phyloP scores from a whole-genome alignment of 2,113 vertebrate genomes.

The Alouatta palliata region DNA sequence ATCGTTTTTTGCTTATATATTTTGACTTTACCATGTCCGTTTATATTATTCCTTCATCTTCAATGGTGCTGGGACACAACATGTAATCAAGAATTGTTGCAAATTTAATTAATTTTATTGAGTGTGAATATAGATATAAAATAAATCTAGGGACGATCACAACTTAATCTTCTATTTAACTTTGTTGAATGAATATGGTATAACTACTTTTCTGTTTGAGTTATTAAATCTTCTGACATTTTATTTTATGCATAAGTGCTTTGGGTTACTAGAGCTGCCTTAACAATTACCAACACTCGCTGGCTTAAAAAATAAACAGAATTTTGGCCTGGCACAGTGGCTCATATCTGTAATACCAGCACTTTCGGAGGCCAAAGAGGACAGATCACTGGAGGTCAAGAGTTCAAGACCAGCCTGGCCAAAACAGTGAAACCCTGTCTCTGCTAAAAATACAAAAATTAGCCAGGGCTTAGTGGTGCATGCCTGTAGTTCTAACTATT shows the following conservation, averaged over 20 bases:
- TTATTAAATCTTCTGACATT: constrained; percentile 1
- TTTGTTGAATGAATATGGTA: not conserved
- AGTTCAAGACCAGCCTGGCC: too few relatives aligned
- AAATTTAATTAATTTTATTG: constrained; percentile 44
- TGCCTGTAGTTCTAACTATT: too few relatives aligned
- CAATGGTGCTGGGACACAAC: not conserved
- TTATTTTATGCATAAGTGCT: not conserved
- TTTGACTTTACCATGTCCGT: not conserved
- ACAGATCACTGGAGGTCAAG: too few relatives aligned
- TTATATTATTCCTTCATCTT: not conserved
- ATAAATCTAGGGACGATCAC: constrained; percentile 7
- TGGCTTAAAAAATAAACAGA: not conserved
- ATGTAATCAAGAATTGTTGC: not conserved
- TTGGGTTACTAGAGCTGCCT: not conserved
- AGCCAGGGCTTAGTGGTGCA: too few relatives aligned
- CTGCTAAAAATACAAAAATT: too few relatives aligned
- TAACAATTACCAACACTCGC: not conserved
- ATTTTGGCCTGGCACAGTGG: not conserved
- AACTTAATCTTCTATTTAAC: not conserved
- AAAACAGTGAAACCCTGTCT: too few relatives aligned
- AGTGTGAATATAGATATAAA: not conserved
- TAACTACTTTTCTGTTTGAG: not conserved
- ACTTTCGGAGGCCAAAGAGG: too few relatives aligned
- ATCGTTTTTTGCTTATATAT: constrained; percentile 16
- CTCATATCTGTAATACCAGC: too few relatives aligned